Evolutionary conservation across 1,140 invertebrate genomes (phyloP).

Genomic region (Nomia melanderi): DNA sequence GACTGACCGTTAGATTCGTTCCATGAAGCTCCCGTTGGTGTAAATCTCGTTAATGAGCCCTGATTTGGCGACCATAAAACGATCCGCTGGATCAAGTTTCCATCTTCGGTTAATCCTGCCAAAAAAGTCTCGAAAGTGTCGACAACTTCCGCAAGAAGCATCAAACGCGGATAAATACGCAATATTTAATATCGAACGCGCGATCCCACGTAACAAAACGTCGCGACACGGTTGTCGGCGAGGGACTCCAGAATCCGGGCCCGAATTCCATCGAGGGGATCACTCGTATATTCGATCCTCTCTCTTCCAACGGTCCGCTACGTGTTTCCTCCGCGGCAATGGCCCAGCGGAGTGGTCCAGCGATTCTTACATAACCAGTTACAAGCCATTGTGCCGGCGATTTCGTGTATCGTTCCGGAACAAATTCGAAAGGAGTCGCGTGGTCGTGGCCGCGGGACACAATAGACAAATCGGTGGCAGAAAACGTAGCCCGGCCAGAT

Average conservation of each 20-base stretch:
- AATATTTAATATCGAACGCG: too few species aligned
- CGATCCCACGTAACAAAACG: too few species aligned
- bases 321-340: not conserved
- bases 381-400: conserved; percentile 26
- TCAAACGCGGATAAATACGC: too few species aligned
- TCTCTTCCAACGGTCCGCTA: not conserved
- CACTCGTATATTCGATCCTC: not conserved
- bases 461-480: conserved; percentile 40
- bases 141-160: conserved; percentile 8
- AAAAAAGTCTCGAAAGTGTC: not conserved
- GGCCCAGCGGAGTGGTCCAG: not conserved
- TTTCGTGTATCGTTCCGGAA: conserved; percentile 26
- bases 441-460: conserved; percentile 26
- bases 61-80: not conserved
- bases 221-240: too few species aligned
- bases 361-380: conserved; percentile 17
- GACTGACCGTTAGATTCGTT: conserved; percentile 30
- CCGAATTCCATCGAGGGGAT: too few species aligned
- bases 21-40: conserved; percentile 20
- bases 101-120: not conserved
- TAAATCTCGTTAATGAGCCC: conserved; percentile 28
- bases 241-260: too few species aligned
- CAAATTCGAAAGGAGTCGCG: conserved; percentile 38
- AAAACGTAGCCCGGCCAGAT: conserved; percentile 35
- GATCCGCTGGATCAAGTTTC: not conserved